These are phyloP conservation scores for Pseudochirops cupreus DNA, from an alignment of 2,797 vertebrate genomes.

Conservation along the genomic window DNA sequence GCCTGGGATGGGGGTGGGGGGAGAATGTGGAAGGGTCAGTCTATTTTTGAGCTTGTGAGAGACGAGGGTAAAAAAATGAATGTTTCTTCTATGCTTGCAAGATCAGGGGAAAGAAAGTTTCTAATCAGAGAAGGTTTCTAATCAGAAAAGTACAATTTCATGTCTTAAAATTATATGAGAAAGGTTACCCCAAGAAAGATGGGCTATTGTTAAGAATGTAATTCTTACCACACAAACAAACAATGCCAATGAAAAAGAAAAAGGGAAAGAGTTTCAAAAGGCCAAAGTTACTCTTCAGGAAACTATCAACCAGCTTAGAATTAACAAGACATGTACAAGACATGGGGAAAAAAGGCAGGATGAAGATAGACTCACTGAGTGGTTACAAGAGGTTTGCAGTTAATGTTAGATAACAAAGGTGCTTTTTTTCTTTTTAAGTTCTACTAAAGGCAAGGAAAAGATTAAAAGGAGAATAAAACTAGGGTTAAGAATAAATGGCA, in stretches of 20 bases:
- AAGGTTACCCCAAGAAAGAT: neutral
- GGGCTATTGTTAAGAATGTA: neutral
- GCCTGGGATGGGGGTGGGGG: rapidly evolving
- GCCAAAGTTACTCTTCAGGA: neutral
- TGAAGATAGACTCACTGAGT: neutral
- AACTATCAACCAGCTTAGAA: neutral
- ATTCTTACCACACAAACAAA: neutral
- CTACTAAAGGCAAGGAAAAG: neutral
- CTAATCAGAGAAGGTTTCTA: neutral
- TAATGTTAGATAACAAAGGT: neutral
- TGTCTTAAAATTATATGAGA: neutral
- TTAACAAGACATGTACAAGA: neutral
- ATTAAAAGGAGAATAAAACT: neutral
- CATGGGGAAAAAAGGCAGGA: neutral
- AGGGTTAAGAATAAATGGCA: neutral
- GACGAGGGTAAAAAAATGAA: neutral
- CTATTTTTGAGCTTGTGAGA: neutral
- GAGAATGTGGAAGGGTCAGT: neutral
- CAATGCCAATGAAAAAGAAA: neutral
- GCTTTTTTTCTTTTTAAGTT: neutral
- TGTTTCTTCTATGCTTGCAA: neutral
- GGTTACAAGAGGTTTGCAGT: neutral
- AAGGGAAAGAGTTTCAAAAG: neutral
- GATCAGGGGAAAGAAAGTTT: neutral
- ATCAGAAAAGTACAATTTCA: neutral